Evolutionary conservation across 1,140 invertebrate species (phyloP), one percentile per base, ranked within the genome.

Genomic region (Mya arenaria): DNA sequence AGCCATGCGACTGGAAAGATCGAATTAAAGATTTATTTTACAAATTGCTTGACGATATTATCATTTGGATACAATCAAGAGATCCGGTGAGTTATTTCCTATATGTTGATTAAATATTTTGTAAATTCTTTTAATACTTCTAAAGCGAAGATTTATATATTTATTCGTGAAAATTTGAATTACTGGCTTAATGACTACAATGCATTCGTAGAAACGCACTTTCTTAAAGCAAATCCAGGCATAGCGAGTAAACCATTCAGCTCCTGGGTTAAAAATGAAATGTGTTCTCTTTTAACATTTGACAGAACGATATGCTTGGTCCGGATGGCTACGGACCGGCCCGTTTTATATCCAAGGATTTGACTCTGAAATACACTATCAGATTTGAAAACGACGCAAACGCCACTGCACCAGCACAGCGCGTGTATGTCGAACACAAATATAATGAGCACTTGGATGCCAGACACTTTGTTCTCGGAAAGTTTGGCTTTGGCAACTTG

Each of bases 331-430:
- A 75, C 63, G 81, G 81, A 28, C 37, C 65, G 62, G 81, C 81
- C 0, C 48, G 48, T 28, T 83, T 83, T 30, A 71, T 77, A n/a
- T n/a, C 30, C 1, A 71, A 75, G n/a, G 66, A 77, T 15, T 36
- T 55, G 19, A 41, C 34, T 0, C 34, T 83, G 66, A 30, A 48
- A 58, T 69, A 75, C 30, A 83, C 58, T 48, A 83, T 82, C 17
- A 55, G 72, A 41, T 83, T 83, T 77, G 81, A 83, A 71, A 83
- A 83, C 55, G 28, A 62, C 15, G 72, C 44, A 34, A 83, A 83
- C 63, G 81, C 81, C 44, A 62, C 72, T n/a, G 81, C 81, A 4
- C 73, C 81, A 37, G 81, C 81, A 6, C 81, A 83, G 39, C 36
- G 41, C 28, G 81, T 83, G 28, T 77, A 68, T 6, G 58, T 83